These are phyloP conservation scores for Diadema setosum DNA, from an alignment of 35 echinoderm and acorn worm species.

Conservation along the genomic window DNA sequence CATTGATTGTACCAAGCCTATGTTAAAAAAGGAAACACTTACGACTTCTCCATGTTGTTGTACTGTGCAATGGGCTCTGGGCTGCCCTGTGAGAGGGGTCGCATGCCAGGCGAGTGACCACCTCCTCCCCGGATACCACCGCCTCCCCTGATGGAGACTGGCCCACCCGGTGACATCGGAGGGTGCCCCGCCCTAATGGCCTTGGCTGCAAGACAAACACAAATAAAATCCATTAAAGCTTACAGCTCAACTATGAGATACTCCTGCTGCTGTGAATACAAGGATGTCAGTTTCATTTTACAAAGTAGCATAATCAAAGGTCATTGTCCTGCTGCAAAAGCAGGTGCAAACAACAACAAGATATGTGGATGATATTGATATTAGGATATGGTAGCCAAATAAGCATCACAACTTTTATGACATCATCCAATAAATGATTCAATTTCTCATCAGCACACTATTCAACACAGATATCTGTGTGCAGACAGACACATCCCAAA, in stretches of 20 bases:
- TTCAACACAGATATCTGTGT: too few relatives aligned
- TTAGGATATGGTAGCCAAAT: too few relatives aligned
- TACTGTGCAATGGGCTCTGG: conserved; percentile 48
- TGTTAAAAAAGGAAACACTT: too few relatives aligned
- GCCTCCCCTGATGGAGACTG: conserved; percentile 58
- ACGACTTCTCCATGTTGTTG: conserved; percentile 67
- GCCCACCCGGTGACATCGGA: conserved; percentile 42
- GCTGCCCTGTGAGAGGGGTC: conserved; percentile 10
- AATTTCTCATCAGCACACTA: too few relatives aligned
- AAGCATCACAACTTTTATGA: too few relatives aligned
- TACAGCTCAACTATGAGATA: not conserved
- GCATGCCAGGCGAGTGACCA: conserved; percentile 40
- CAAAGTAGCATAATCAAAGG: not conserved
- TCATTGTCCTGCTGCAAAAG: too few relatives aligned
- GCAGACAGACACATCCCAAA: too few relatives aligned
- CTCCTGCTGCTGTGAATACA: not conserved
- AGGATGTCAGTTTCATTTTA: not conserved
- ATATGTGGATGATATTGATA: too few relatives aligned
- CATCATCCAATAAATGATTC: too few relatives aligned
- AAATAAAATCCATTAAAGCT: not conserved
- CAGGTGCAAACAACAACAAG: too few relatives aligned
- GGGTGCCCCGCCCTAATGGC: conserved; percentile 78
- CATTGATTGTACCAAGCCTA: too few relatives aligned
- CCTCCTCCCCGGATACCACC: conserved; percentile 55
- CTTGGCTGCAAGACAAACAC: conserved; percentile 51